Evolutionary conservation across 1,140 invertebrate species (phyloP).

Genomic region (Papilio dardanus): DNA sequence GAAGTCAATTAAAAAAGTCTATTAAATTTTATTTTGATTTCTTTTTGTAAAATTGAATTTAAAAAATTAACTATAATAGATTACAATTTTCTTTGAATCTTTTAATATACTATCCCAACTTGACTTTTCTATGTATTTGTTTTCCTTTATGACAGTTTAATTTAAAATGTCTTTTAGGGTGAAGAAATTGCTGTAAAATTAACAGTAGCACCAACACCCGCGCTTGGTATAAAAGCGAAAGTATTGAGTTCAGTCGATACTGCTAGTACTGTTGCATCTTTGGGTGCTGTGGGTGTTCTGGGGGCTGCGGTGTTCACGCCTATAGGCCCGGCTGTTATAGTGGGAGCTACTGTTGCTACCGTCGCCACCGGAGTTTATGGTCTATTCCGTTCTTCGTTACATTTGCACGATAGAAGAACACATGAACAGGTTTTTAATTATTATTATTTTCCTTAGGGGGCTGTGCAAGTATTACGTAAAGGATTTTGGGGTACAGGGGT

Average conservation of each 20-base stretch:
- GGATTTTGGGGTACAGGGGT: too few relatives aligned
- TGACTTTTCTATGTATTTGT: too few relatives aligned
- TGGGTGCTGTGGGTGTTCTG: slow-evolving; percentile 69
- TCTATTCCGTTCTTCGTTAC: slow-evolving; percentile 67
- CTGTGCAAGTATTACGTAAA: too few relatives aligned
- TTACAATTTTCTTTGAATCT: too few relatives aligned
- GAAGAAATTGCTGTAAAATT: slow-evolving; percentile 66
- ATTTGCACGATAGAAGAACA: slow-evolving; percentile 62
- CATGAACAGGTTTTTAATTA: slow-evolving; percentile 66
- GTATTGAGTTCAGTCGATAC: slow-evolving; percentile 70
- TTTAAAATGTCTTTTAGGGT: slow-evolving; percentile 51
- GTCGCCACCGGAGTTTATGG: slow-evolving; percentile 73
- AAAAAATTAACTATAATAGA: too few relatives aligned
- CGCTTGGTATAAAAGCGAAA: slow-evolving; percentile 61
- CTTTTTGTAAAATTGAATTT: too few relatives aligned
- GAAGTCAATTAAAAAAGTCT: too few relatives aligned
- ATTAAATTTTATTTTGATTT: too few relatives aligned
- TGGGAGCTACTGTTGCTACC: slow-evolving; percentile 63
- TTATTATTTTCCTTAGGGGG: not conserved
- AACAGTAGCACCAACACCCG: slow-evolving; percentile 66
- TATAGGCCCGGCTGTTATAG: slow-evolving; percentile 63
- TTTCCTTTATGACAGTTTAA: too few relatives aligned
- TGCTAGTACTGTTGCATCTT: slow-evolving; percentile 65
- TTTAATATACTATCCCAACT: too few relatives aligned
- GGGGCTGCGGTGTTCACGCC: slow-evolving; percentile 73